A percentile compares a stretch with the other conserved stretches of the same genome.
Evolutionary conservation across 2,113 vertebrate species (phyloP).

Genomic region (Atherinomorus stipes): DNA sequence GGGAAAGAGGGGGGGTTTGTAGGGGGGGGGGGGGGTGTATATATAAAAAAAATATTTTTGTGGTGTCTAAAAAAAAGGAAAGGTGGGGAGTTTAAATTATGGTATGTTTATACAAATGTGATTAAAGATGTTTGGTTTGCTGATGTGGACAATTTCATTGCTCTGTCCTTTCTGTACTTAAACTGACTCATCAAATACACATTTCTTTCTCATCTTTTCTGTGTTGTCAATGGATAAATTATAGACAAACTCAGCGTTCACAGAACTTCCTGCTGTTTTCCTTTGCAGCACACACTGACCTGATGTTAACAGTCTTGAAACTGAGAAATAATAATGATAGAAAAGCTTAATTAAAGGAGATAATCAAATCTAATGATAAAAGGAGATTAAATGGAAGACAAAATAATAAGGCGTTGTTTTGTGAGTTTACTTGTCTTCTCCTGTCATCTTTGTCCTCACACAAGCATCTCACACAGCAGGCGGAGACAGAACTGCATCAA

Average conservation of each 20-base stretch:
- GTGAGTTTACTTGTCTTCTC: not conserved
- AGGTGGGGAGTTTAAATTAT: too few species aligned
- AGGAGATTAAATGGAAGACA: not conserved
- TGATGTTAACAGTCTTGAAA: too few species aligned
- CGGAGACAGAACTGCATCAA: not conserved
- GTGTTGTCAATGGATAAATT: not conserved
- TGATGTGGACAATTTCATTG: not conserved
- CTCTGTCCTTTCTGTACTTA: not conserved
- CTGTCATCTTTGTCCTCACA: not conserved
- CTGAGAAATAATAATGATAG: not conserved
- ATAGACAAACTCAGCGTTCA: not conserved
- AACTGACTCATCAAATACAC: not conserved
- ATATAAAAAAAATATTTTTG: too few species aligned
- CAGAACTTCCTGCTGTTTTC: too few species aligned
- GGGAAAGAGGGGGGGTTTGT: too few species aligned
- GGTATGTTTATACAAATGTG: too few species aligned
- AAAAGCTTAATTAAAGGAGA: slow-evolving; percentile 14
- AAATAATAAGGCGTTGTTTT: not conserved
- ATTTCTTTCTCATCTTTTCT: not conserved
- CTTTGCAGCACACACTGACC: too few species aligned
- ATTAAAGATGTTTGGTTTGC: too few species aligned
- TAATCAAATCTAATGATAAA: not conserved
- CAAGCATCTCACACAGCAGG: not conserved
- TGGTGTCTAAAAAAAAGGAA: too few species aligned
- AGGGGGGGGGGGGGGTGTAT: too few species aligned